Conservation (phyloP, 2,888 invertebrate species). For the Seira musarum region DNA sequence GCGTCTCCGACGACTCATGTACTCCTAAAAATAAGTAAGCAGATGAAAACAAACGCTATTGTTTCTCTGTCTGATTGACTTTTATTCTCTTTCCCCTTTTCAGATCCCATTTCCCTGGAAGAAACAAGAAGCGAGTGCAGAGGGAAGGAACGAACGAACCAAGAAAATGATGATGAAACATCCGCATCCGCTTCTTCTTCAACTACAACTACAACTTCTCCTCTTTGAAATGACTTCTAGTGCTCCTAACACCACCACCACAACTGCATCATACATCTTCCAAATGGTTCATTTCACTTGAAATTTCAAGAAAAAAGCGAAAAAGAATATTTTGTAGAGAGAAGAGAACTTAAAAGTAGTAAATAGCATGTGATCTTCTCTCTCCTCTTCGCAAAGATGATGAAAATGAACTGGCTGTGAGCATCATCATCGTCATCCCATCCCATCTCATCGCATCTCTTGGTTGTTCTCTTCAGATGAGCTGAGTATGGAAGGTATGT, state of each 20-base stretch:
- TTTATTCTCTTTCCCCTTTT: not conserved
- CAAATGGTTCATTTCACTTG: constrained; percentile 57
- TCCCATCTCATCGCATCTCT: too few relatives aligned
- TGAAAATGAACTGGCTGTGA: too few relatives aligned
- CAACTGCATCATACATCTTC: constrained; percentile 49
- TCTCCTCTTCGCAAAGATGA: too few relatives aligned
- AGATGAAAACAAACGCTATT: not conserved
- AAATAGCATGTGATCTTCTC: too few relatives aligned
- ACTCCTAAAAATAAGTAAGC: not conserved
- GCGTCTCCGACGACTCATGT: too few relatives aligned
- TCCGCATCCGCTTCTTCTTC: constrained; percentile 31
- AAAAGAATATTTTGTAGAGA: too few relatives aligned
- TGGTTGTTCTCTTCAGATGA: too few relatives aligned
- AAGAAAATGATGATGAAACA: constrained; percentile 33
- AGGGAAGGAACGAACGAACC: too few relatives aligned
- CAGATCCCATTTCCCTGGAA: not conserved
- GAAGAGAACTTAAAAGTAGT: too few relatives aligned
- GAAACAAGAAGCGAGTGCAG: too few relatives aligned
- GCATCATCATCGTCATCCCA: too few relatives aligned
- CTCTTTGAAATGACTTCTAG: not conserved
- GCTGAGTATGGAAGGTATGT: too few relatives aligned
- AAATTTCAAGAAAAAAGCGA: constrained; percentile 53
- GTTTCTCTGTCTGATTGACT: not conserved
- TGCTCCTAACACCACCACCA: constrained; percentile 9
- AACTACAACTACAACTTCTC: not conserved